Base-by-base conservation (phyloP, 2,113 vertebrate species). In the Aptenodytes patagonicus region DNA sequence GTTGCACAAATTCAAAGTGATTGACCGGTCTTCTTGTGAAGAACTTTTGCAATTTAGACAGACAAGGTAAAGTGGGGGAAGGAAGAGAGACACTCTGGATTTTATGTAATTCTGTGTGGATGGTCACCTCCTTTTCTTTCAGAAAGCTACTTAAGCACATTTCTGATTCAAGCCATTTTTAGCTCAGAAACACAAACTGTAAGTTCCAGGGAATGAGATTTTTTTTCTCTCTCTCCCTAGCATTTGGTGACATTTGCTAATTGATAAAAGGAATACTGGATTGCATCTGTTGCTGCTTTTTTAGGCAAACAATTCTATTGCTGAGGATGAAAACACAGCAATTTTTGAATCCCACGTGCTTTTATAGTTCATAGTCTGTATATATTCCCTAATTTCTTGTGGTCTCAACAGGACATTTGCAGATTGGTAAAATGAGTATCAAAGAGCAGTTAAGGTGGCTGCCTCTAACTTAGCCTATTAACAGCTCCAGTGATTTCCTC, bases 191-290 rank as follows among this genome's bases (percentile, higher is more conserved):
- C 25, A 69, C 29, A 36, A 72, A 83, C 51, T 62, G 34, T 69
- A 47, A 70, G 73, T 87, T 93, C 78, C 68, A 85, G 68, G 51
- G 82, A 91, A 83, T 36, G 21, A 83, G n/a, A 36, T 51, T 94
- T 62, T 79, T 66, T 42, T 42, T 13, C 32, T 94, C 75, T 64
- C 51, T 82, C 64, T 93, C 71, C 42, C 44, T 38, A 79, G 69
- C 81, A 93, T 79, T 95, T 14, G 9, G 62, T 95, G 78, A 25
- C 73, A 77, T 89, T 89, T 92, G n/a, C 77, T 89, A 93, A 87
- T 52, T 61, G 75, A 93, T 69, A 94, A 91, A 97, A 90, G 57
- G 62, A 85, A 88, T 46, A 52, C 26, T 80, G 62, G 49, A 72
- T 85, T 89, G 83, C 54, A 91, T 85, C 88, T 95, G 54, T 55